Base-by-base conservation (phyloP, 2,888 invertebrate genomes). In the Aphidoletes aphidimyza region DNA sequence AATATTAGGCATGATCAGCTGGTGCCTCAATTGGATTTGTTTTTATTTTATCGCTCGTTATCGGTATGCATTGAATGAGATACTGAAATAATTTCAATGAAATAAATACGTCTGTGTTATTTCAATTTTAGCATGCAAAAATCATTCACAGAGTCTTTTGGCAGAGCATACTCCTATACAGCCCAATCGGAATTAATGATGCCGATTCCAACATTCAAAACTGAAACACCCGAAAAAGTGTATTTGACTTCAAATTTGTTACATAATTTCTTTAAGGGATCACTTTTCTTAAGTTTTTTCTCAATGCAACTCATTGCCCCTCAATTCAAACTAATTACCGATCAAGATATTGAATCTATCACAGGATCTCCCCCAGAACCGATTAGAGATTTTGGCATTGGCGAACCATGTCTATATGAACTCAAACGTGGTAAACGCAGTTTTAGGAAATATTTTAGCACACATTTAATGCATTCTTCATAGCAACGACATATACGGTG, bases 211-310 rank as follows among this genome's bases (percentile, higher is more conserved):
- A 37, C 22, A 22, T 37, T 81, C 17, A 8, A n/a, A n/a, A 36
- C 81, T 37, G 37, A n/a, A 3, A 22, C 30, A 30, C 26, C 26
- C 11, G 69, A 69, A 30, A 69, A 69, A 69, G 26, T 30, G 30
- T 69, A 30, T 17, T 17, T 69, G 0, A 30, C 69, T 69, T 69
- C 39, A 81, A 81, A 81, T 81, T n/a, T n/a, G n/a, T n/a, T n/a
- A n/a, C n/a, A n/a, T n/a, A n/a, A n/a, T n/a, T n/a, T n/a, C n/a
- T n/a, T n/a, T n/a, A n/a, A n/a, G n/a, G n/a, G n/a, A n/a, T n/a
- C n/a, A n/a, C n/a, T n/a, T n/a, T n/a, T n/a, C n/a, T n/a, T n/a
- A n/a, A n/a, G n/a, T n/a, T n/a, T n/a, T n/a, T n/a, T n/a, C n/a
- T n/a, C n/a, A n/a, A n/a, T n/a, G n/a, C n/a, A n/a, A n/a, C n/a